Percentiles rank a stretch among this genome's conserved stretches.
These are phyloP conservation scores for Verasper variegatus DNA, from an alignment of 2,113 vertebrate species.

Conservation along the genomic window DNA sequence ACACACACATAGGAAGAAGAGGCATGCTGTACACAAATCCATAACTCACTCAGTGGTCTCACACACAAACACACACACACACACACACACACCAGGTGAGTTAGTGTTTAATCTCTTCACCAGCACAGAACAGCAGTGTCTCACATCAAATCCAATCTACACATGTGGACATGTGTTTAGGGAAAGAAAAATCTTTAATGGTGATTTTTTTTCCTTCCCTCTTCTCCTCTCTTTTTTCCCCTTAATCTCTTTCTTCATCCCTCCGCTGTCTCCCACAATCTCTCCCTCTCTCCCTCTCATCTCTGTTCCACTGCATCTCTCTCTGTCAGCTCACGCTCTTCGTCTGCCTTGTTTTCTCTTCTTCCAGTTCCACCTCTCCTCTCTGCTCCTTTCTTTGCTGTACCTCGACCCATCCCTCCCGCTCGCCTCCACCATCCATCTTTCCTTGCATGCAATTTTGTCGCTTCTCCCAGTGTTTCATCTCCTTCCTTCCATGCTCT, in stretches of 20 bases:
- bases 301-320: conserved; percentile 57
- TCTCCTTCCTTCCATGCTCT: conserved; percentile 12
- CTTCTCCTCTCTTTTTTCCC: neutral
- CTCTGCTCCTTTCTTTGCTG: conserved; percentile 1
- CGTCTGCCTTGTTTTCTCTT: conserved; percentile 23
- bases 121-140: conserved; percentile 25
- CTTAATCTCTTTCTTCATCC: conserved; percentile 16
- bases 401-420: conserved; percentile 7
- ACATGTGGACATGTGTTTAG: conserved; percentile 24
- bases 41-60: conserved; percentile 35
- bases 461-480: conserved; percentile 14
- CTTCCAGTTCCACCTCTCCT: neutral
- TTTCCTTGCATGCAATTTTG: neutral
- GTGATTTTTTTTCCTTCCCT: neutral
- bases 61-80: conserved; percentile 12
- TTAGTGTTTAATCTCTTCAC: conserved; percentile 55
- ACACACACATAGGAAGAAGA: neutral
- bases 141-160: conserved; percentile 16
- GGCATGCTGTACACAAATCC: conserved; percentile 16
- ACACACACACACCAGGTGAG: conserved; percentile 32
- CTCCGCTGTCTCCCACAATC: conserved; percentile 18
- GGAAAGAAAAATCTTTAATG: conserved; percentile 5
- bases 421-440: conserved; percentile 8
- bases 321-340: conserved; percentile 45
- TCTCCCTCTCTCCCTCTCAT: conserved; percentile 31